Evolutionary conservation across 1,140 invertebrate species (phyloP).

Genomic region (Pseudoatta argentina): DNA sequence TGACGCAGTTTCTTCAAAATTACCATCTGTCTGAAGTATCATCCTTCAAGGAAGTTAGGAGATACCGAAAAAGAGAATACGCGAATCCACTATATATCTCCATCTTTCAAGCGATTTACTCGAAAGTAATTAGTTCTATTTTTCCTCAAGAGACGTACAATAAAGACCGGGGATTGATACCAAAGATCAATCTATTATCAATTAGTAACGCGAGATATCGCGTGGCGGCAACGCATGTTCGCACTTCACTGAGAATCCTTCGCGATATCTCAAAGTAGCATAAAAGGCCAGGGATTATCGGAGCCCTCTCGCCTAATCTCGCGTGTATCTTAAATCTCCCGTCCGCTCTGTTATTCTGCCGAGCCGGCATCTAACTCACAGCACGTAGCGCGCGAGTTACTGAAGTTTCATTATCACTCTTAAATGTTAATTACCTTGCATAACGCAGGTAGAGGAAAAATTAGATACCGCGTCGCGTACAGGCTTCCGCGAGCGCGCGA

Average conservation of each 20-base stretch:
- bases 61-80: background rate
- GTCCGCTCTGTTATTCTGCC: conserved; percentile 50
- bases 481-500: conserved; percentile 24
- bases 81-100: background rate
- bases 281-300: conserved; percentile 40
- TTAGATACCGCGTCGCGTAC: conserved; percentile 49
- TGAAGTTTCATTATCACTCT: conserved; percentile 61
- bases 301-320: conserved; percentile 42
- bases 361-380: conserved; percentile 46
- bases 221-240: conserved; percentile 30
- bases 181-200: conserved; percentile 6
- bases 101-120: background rate
- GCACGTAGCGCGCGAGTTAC: conserved; percentile 54
- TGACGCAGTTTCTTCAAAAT: background rate
- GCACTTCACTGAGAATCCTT: conserved; percentile 1
- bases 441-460: conserved; percentile 53
- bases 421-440: conserved; percentile 63
- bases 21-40: background rate
- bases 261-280: conserved; percentile 38
- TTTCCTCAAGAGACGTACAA: too few species aligned
- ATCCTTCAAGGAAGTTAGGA: background rate
- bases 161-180: too few species aligned
- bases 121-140: background rate
- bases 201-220: conserved; percentile 34
- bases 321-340: conserved; percentile 62